phyloP scores from a whole-genome alignment of 2,113 vertebrate genomes.

The Grammomys surdaster region DNA sequence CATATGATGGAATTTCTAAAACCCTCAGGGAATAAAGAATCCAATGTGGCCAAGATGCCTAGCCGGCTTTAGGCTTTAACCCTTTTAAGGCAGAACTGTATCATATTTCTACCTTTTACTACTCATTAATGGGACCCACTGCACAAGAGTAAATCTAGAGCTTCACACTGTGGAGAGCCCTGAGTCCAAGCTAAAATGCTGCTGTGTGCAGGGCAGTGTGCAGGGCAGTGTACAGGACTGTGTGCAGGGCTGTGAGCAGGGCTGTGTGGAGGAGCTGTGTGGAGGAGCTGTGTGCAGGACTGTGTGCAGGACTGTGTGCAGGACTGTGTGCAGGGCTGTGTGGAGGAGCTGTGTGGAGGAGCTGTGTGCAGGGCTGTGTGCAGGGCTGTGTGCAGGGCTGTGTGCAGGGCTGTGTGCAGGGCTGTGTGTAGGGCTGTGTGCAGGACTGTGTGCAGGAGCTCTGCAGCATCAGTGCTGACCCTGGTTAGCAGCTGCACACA shows the following conservation, averaged over 20 bases:
- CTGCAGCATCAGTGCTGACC: background rate
- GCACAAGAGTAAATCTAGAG: background rate
- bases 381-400: background rate
- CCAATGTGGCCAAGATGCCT: conserved; percentile 33
- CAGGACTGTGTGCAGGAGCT: background rate
- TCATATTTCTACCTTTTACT: background rate
- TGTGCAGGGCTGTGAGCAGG: too few relatives aligned
- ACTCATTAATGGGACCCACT: conserved; percentile 15
- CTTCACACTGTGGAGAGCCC: background rate
- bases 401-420: conserved; percentile 2
- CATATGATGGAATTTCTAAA: conserved; percentile 43
- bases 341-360: background rate
- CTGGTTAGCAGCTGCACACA: background rate
- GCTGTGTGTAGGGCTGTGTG: conserved; percentile 10
- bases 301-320: conserved; percentile 17
- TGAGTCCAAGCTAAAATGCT: conserved; percentile 17
- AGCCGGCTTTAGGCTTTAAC: conserved; percentile 3
- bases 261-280: too few relatives aligned
- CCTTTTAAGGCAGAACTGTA: background rate
- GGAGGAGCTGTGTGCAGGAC: background rate
- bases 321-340: background rate
- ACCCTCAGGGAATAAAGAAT: conserved; percentile 33
- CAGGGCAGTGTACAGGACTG: too few relatives aligned
- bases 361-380: conserved; percentile 11
- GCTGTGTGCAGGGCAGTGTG: background rate